A percentile compares a stretch with the other conserved stretches of the same genome.
Evolutionary conservation across 2,888 invertebrate species (phyloP).

Genomic region (Hipparchia sbordonii): DNA sequence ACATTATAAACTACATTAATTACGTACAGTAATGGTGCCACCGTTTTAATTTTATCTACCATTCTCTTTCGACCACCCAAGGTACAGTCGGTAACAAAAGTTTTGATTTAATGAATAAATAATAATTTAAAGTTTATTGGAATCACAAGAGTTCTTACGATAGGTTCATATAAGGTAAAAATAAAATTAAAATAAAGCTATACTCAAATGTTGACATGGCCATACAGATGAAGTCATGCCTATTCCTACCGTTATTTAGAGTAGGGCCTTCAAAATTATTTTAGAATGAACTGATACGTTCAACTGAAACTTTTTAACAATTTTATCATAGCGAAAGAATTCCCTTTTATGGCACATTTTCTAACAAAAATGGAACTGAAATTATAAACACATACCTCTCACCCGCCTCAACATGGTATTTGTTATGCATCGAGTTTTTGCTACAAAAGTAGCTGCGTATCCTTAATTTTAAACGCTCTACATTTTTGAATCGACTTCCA

Average conservation of each 20-base stretch:
- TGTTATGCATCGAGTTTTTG: background rate
- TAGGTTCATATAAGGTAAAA: too few relatives aligned
- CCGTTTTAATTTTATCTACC: slow-evolving; percentile 31
- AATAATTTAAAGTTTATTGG: too few relatives aligned
- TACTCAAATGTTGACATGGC: too few relatives aligned
- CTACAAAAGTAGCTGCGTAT: background rate
- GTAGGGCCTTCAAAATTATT: too few relatives aligned
- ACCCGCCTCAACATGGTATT: background rate
- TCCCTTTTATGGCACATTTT: too few relatives aligned
- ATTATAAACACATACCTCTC: background rate
- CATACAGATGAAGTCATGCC: too few relatives aligned
- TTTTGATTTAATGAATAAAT: background rate
- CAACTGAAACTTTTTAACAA: too few relatives aligned
- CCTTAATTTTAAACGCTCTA: slow-evolving; percentile 18
- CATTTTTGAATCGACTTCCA: background rate
- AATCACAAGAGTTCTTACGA: too few relatives aligned
- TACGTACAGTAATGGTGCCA: slow-evolving; percentile 29
- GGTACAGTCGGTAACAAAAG: slow-evolving; percentile 19
- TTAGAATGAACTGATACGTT: too few relatives aligned
- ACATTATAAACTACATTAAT: slow-evolving; percentile 35
- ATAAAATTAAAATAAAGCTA: too few relatives aligned
- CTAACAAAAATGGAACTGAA: background rate
- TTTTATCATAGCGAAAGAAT: too few relatives aligned
- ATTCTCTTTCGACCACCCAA: slow-evolving; percentile 33
- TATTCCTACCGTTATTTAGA: too few relatives aligned